Base-by-base conservation (phyloP, 2,888 invertebrate species). In the Elegia similella region DNA sequence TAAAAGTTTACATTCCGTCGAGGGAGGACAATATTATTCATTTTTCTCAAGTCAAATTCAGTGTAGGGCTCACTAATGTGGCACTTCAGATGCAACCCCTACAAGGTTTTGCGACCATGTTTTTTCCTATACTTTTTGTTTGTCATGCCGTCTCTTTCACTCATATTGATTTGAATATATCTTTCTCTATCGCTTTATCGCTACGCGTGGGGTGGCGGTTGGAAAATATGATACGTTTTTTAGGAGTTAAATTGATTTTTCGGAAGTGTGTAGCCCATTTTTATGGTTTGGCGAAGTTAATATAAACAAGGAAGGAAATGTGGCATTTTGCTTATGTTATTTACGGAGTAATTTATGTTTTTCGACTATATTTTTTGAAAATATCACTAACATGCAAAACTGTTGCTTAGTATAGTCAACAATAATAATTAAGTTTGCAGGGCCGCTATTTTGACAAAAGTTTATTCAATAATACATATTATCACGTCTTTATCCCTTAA, bases 221-320 rank as follows among this genome's bases (percentile, higher is more conserved):
- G 80, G 78, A 86, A 88, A 90, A 88, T 90, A 89, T 91, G 90
- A 89, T 90, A 86, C 87, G 88, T 87, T 84, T 85, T 86, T 87
- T 83, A 79, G 83, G 80, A 85, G 76, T 81, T 82, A 88, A 90
- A 90, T 90, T 89, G 89, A 88, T 90, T 90, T 88, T 89, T 83
- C 72, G 73, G 78, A 82, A 84, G 80, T 85, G 78, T 86, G 83
- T 86, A 80, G 72, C 86, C 85, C 86, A 87, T 89, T 85, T 50
- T 86, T 84, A 82, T 75, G 67, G 70, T 47, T 29, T 48, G 30
- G 34, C 43, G 32, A 54, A 52, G 43, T 42, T 56, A 56, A 42
- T 34, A 32, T 17, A 44, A 44, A 52, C 34, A 56, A 56, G 38
- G 38, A 43, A 50, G 47, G 42, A 42, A 56, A 56, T 16, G 17